These are phyloP conservation scores for Drosophila orena DNA, from an alignment of 1,140 invertebrate species.

Conservation along the genomic window DNA sequence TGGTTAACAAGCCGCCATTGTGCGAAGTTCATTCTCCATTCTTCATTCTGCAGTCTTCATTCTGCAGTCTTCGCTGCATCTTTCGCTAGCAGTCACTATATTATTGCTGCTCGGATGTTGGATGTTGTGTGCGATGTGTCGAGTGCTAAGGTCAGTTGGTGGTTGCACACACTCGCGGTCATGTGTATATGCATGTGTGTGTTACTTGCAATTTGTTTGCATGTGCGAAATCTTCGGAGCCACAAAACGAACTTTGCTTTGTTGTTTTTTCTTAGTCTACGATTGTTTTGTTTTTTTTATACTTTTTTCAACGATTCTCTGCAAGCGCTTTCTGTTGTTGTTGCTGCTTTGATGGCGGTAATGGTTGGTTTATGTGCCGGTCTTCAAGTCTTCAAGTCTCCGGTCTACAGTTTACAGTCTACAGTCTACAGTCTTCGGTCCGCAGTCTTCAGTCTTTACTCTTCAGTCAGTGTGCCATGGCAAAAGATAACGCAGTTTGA, in stretches of 20 bases:
- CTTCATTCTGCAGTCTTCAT: slow-evolving; percentile 23
- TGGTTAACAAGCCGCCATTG: slow-evolving; percentile 22
- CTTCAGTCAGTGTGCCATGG: slow-evolving; percentile 32
- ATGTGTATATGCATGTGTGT: slow-evolving; percentile 4
- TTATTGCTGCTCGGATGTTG: slow-evolving; percentile 15
- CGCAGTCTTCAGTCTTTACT: not conserved
- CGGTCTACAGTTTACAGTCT: slow-evolving; percentile 5
- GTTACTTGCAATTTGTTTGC: slow-evolving; percentile 60
- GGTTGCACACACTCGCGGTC: slow-evolving; percentile 39
- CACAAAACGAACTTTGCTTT: slow-evolving; percentile 42
- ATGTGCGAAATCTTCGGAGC: slow-evolving; percentile 33
- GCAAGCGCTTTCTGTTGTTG: slow-evolving; percentile 18
- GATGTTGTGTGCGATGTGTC: slow-evolving; percentile 9
- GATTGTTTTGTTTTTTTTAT: slow-evolving; percentile 5
- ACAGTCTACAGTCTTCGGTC: slow-evolving; percentile 2
- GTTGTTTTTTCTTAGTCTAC: slow-evolving; percentile 30
- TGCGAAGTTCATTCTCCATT: slow-evolving; percentile 33
- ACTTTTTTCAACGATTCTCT: slow-evolving; percentile 34
- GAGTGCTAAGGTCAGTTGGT: slow-evolving; percentile 70
- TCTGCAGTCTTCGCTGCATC: slow-evolving; percentile 24
- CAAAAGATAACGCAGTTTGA: slow-evolving; percentile 41
- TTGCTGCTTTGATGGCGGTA: slow-evolving; percentile 32
- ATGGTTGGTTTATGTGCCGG: slow-evolving; percentile 39
- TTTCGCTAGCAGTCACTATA: slow-evolving; percentile 1
- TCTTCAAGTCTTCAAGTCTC: slow-evolving; percentile 23